These are phyloP conservation scores for Hydrolagus colliei DNA, from an alignment of 2,797 vertebrate genomes.

Conservation along the genomic window DNA sequence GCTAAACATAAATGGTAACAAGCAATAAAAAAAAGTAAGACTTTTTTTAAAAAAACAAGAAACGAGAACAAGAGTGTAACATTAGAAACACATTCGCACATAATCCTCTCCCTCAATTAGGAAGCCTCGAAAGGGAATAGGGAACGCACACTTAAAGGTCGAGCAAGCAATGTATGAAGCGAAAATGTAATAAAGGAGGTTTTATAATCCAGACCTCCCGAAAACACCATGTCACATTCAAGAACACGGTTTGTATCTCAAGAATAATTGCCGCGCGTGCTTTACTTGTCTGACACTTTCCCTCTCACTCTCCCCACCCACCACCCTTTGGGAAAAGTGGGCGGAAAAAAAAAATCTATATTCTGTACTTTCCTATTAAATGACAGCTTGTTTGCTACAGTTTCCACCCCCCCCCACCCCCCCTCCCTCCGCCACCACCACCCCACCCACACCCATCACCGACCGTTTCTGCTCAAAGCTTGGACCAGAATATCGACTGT, in stretches of 20 bases:
- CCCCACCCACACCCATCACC: conserved; percentile 1
- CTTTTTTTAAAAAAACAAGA: too few relatives aligned
- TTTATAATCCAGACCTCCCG: not conserved
- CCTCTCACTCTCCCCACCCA: not conserved
- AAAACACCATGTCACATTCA: not conserved
- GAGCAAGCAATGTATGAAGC: not conserved
- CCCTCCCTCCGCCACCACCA: too few relatives aligned
- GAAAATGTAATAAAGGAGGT: not conserved
- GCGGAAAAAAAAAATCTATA: too few relatives aligned
- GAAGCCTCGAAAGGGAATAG: not conserved
- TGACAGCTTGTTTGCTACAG: not conserved
- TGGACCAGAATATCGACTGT: conserved; percentile 20
- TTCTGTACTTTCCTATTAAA: conserved; percentile 22
- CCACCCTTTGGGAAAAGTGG: not conserved
- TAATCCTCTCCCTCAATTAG: not conserved
- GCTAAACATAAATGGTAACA: too few relatives aligned
- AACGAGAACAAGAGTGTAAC: not conserved
- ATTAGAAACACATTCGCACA: not conserved
- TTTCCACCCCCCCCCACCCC: not conserved
- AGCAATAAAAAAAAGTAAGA: too few relatives aligned
- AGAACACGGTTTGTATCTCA: not conserved
- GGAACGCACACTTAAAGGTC: not conserved
- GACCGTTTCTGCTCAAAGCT: conserved; percentile 26
- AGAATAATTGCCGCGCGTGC: not conserved
- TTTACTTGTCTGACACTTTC: conserved; percentile 4